Percentiles rank a stretch among this genome's conserved stretches.
Evolutionary conservation across 2,888 invertebrate genomes (phyloP).

Genomic region (Psylliodes chrysocephalus): DNA sequence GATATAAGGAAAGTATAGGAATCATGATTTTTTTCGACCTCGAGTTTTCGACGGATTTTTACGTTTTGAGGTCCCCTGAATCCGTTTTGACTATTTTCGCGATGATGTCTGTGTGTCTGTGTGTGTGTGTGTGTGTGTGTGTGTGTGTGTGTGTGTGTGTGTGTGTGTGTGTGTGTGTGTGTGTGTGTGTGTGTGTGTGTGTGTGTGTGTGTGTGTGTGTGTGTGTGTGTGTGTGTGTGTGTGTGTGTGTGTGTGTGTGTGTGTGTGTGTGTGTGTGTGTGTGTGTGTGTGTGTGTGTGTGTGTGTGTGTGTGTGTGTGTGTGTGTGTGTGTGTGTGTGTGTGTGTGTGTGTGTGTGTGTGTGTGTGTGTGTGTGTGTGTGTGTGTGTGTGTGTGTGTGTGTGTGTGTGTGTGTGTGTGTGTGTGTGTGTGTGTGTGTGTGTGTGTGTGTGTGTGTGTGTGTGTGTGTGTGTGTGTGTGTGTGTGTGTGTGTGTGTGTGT

Average conservation of each 20-base stretch:
- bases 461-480: background rate
- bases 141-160: background rate
- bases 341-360: background rate
- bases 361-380: background rate
- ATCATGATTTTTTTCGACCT: too few species aligned
- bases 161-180: background rate
- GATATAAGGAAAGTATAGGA: too few species aligned
- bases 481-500: background rate
- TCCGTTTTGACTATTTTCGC: too few species aligned
- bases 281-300: background rate
- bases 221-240: background rate
- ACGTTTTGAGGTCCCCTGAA: too few species aligned
- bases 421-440: background rate
- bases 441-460: background rate
- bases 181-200: background rate
- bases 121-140: background rate
- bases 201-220: background rate
- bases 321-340: background rate
- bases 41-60: too few species aligned
- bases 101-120: too few species aligned
- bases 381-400: background rate
- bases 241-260: background rate
- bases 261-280: background rate
- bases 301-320: background rate
- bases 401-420: background rate